phyloP scores from a whole-genome alignment of 2,888 invertebrate genomes.

The Drosophila demipolita region DNA sequence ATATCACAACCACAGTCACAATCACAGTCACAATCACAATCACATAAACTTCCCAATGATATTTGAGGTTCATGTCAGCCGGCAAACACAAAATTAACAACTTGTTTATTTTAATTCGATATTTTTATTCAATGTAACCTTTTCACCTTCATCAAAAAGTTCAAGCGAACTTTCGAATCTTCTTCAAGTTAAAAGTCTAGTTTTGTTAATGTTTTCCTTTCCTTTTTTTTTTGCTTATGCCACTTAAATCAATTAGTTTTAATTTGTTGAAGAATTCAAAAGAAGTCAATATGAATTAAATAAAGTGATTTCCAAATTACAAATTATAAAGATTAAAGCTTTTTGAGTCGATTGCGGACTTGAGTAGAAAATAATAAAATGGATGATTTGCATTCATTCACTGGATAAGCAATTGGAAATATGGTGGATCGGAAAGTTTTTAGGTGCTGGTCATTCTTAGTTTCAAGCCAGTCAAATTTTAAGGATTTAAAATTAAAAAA shows the following conservation, averaged over 20 bases:
- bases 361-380: neutral
- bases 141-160: neutral
- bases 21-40: neutral
- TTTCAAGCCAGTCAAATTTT: no score
- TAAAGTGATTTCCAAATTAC: neutral
- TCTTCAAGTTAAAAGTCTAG: neutral
- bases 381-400: neutral
- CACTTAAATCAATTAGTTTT: neutral
- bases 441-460: neutral
- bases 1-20: constrained; percentile 14
- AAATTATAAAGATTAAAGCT: neutral
- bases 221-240: no score
- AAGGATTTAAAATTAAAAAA: no score
- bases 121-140: constrained; percentile 27
- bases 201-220: neutral
- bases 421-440: neutral
- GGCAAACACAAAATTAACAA: constrained; percentile 21
- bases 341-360: neutral
- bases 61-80: constrained; percentile 28
- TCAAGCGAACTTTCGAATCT: neutral
- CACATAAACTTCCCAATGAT: constrained; percentile 23
- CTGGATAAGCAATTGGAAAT: neutral
- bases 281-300: neutral
- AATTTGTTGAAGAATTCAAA: neutral
- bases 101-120: constrained; percentile 29